A percentile compares a stretch with the other conserved stretches of the same genome.
Evolutionary conservation across 2,797 vertebrate species (phyloP).

Genomic region (Merluccius polli): DNA sequence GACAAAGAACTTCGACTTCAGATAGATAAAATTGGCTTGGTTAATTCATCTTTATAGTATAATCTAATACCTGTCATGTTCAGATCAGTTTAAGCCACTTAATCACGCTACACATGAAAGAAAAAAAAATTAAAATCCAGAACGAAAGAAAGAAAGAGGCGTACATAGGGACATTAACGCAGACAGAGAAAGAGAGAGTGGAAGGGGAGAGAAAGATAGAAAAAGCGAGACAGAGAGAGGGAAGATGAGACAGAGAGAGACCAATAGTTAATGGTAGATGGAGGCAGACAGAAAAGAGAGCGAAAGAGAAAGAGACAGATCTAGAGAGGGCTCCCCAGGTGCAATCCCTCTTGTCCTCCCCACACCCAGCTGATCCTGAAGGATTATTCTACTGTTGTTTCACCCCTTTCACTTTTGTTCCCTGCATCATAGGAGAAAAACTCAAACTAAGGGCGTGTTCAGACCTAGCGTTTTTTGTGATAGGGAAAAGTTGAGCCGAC

Average conservation of each 20-base stretch:
- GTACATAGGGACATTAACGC: neutral
- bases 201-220: too few species aligned
- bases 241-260: neutral
- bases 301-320: slow-evolving; percentile 2
- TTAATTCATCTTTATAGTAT: too few species aligned
- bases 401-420: slow-evolving; percentile 34
- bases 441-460: slow-evolving; percentile 39
- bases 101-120: too few species aligned
- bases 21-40: too few species aligned
- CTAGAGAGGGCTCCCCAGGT: slow-evolving; percentile 43
- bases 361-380: slow-evolving; percentile 73
- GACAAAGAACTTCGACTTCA: too few species aligned
- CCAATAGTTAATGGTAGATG: too few species aligned
- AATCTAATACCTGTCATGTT: too few species aligned
- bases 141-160: neutral
- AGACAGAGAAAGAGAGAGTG: too few species aligned
- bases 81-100: too few species aligned
- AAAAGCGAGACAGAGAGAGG: neutral
- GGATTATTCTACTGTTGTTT: slow-evolving; percentile 57
- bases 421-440: slow-evolving; percentile 45
- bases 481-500: too few species aligned
- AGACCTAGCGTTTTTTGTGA: too few species aligned
- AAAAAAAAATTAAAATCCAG: too few species aligned
- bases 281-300: neutral
- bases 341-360: slow-evolving; percentile 66